Percentiles rank a stretch among this genome's conserved stretches.
Evolutionary conservation across 1,140 invertebrate species (phyloP).

Genomic region (Drosophila asahinai): DNA sequence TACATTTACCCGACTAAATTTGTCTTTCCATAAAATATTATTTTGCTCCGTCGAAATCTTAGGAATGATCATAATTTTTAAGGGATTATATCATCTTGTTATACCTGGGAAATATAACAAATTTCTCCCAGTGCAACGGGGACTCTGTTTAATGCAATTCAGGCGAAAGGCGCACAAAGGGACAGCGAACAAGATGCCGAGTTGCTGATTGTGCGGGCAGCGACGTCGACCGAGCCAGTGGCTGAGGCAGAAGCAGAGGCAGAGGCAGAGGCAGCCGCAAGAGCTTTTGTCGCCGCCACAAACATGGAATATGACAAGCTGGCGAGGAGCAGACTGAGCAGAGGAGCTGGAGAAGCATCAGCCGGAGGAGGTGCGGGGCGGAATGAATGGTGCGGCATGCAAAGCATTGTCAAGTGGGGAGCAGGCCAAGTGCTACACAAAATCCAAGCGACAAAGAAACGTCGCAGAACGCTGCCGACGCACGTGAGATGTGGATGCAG

Average conservation of each 20-base stretch:
- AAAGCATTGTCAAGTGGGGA: constrained; percentile 82
- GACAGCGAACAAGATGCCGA: constrained; percentile 83
- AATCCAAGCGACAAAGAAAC: constrained; percentile 74
- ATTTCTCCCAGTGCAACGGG: constrained; percentile 10
- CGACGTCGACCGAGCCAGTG: constrained; percentile 27
- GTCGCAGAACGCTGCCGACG: constrained; percentile 40
- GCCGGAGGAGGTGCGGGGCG: neutral
- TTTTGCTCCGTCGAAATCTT: no score
- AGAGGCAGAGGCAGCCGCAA: constrained; percentile 49
- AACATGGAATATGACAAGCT: constrained; percentile 82
- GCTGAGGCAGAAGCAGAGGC: constrained; percentile 4
- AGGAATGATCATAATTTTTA: no score
- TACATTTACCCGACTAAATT: no score
- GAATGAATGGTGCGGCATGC: constrained; percentile 52
- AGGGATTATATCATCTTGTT: neutral
- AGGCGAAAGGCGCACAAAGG: constrained; percentile 83
- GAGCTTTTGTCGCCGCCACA: constrained; percentile 80
- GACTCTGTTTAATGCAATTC: constrained; percentile 74
- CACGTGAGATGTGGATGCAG: constrained; percentile 57
- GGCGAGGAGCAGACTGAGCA: constrained; percentile 23
- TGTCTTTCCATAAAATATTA: no score
- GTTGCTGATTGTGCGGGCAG: constrained; percentile 79
- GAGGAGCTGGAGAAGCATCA: neutral
- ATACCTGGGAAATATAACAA: neutral
- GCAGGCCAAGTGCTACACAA: constrained; percentile 71